These are phyloP conservation scores for Aleadryas rufinucha DNA, from an alignment of 2,113 vertebrate genomes.

Conservation along the genomic window DNA sequence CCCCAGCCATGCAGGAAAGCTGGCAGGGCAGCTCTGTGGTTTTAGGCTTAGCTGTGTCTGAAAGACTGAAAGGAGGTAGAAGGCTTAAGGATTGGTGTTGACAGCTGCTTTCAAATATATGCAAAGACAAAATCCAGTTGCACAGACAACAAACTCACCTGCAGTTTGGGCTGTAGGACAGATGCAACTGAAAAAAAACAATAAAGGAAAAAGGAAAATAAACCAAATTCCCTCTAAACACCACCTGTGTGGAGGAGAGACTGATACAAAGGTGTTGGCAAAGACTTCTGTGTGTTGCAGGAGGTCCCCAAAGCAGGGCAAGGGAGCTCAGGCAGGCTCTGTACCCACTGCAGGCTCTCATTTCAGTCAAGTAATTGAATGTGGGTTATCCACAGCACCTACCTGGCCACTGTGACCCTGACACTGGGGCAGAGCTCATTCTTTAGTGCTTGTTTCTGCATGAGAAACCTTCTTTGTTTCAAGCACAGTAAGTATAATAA, in stretches of 20 bases:
- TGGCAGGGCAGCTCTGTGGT: background rate
- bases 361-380: background rate
- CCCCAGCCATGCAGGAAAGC: background rate
- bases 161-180: background rate
- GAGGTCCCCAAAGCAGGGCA: background rate
- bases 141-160: background rate
- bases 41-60: background rate
- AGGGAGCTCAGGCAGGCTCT: background rate
- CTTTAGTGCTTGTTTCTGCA: background rate
- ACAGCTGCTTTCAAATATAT: background rate
- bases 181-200: background rate
- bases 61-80: background rate
- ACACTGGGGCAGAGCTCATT: background rate
- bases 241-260: background rate
- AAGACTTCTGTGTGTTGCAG: background rate
- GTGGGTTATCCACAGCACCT: background rate
- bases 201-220: background rate
- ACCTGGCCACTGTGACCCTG: too few relatives aligned
- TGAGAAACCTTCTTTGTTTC: background rate
- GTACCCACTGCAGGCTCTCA: too few relatives aligned
- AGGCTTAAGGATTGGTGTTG: background rate
- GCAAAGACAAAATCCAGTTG: background rate
- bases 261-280: background rate
- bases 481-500: background rate
- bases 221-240: background rate